phyloP scores from a whole-genome alignment of 2,797 vertebrate species.

The Octomys mimax region DNA sequence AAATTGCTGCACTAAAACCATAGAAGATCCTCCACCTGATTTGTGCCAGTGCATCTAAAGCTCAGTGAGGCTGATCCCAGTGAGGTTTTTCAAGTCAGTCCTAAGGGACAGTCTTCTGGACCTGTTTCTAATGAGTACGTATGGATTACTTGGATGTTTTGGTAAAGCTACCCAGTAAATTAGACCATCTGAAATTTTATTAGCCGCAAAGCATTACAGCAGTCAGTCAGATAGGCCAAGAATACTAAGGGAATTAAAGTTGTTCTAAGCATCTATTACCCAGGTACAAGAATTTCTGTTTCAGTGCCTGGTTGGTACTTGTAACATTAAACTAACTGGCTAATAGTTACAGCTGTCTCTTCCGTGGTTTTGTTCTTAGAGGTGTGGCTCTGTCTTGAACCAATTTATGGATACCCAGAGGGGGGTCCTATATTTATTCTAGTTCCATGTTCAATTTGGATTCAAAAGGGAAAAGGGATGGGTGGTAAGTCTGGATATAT shows the following conservation, averaged over 20 bases:
- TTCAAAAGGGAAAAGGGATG: constrained; percentile 76
- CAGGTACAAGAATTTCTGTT: constrained; percentile 82
- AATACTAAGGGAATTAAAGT: constrained; percentile 82
- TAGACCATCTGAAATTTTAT: constrained; percentile 88
- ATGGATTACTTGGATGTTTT: constrained; percentile 87
- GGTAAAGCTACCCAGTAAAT: constrained; percentile 87
- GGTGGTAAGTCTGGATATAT: constrained; percentile 1
- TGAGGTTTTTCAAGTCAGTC: constrained; percentile 78
- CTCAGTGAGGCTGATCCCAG: constrained; percentile 83
- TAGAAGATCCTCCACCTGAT: constrained; percentile 82
- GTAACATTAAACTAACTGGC: constrained; percentile 86
- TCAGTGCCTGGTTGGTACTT: constrained; percentile 74
- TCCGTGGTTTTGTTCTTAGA: constrained; percentile 79
- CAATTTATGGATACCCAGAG: constrained; percentile 83
- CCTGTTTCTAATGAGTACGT: constrained; percentile 82
- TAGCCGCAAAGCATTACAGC: constrained; percentile 80
- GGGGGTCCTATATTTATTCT: constrained; percentile 85
- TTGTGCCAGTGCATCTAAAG: constrained; percentile 83
- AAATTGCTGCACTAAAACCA: constrained; percentile 86
- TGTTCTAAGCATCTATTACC: constrained; percentile 78
- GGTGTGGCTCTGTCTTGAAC: constrained; percentile 85
- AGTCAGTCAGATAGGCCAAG: constrained; percentile 71
- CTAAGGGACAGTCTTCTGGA: constrained; percentile 78
- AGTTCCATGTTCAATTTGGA: constrained; percentile 76
- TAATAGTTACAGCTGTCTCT: constrained; percentile 86